phyloP scores from a whole-genome alignment of 2,797 vertebrate genomes.

The Lithobates sylvaticus region DNA sequence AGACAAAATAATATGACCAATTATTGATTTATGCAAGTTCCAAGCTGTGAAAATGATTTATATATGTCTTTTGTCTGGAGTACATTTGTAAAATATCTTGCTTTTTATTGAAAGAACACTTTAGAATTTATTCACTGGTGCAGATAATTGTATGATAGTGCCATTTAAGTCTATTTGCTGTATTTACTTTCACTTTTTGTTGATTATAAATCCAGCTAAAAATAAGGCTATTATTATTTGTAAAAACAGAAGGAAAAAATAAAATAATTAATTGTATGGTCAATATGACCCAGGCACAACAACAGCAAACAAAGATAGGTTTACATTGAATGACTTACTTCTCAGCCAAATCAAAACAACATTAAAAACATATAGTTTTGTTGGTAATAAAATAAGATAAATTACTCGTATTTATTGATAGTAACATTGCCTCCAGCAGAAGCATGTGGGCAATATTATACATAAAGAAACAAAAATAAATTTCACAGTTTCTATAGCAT shows the following conservation, averaged over 20 bases:
- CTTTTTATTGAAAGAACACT: slow-evolving; percentile 47
- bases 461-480: neutral
- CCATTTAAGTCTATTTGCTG: slow-evolving; percentile 13
- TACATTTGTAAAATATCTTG: slow-evolving; percentile 50
- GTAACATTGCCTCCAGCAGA: neutral
- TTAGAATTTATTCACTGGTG: neutral
- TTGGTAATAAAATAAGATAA: neutral
- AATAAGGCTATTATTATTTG: slow-evolving; percentile 21
- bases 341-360: neutral
- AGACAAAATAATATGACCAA: slow-evolving; percentile 57
- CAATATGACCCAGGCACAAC: neutral
- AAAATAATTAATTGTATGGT: neutral
- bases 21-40: slow-evolving; percentile 58
- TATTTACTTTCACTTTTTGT: slow-evolving; percentile 11
- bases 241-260: neutral
- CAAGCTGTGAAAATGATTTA: slow-evolving; percentile 53
- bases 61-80: slow-evolving; percentile 44
- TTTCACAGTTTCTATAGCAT: too few relatives aligned
- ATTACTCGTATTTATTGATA: neutral
- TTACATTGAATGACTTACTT: neutral
- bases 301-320: neutral
- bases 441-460: neutral
- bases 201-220: slow-evolving; percentile 6
- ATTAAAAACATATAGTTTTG: neutral
- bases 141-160: slow-evolving; percentile 8